Evolutionary conservation across 2,797 vertebrate genomes (phyloP), one percentile per base, ranked within the genome.

Genomic region (Rhodeus uyekii): DNA sequence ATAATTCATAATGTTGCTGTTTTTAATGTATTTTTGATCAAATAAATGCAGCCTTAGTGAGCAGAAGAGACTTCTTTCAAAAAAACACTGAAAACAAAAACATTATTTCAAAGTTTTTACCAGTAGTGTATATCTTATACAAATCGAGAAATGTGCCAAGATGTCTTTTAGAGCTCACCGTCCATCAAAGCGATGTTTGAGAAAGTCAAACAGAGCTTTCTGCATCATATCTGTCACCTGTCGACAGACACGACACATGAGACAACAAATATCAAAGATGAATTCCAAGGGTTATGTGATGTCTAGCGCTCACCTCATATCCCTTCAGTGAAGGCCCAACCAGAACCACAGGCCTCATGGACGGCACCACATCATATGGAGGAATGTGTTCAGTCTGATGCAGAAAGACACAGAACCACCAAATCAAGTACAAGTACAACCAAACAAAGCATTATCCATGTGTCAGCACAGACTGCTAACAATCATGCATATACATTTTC

Each of bases 191-290:
- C 96, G 95, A 92, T 98, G 97, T 94, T 98, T 98, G 86, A 98
- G 92, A 91, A 98, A 98, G 92, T 99, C 97, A 76, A 99, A 99
- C 76, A 99, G 96, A 50, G 97, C 97, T 94, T 99, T 99, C 95
- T 99, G 97, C 97, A 99, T 99, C 97, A 99, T 99, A 87, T 99
- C 97, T 9, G 97, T 98, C 90, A 98, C 97, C 97, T 98, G 76
- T 5, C 73, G 6, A 44, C 74, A 72, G 10, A 73, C n/a, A 58
- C 4, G 14, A 14, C 55, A 44, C 24, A 27, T 75, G 44, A 53
- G 36, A 60, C 24, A 60, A 48, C 46, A 46, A 2, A 60, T 13
- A 61, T 38, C 5, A 69, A 53, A 76, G 60, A 34, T 1, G 9
- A 73, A n/a, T 73, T 46, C 48, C 68, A 77, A 84, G 24, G 27